Percentiles rank a stretch among this genome's conserved stretches.
phyloP scores from a whole-genome alignment of 2,113 vertebrate species.

The Hyaena hyaena region DNA sequence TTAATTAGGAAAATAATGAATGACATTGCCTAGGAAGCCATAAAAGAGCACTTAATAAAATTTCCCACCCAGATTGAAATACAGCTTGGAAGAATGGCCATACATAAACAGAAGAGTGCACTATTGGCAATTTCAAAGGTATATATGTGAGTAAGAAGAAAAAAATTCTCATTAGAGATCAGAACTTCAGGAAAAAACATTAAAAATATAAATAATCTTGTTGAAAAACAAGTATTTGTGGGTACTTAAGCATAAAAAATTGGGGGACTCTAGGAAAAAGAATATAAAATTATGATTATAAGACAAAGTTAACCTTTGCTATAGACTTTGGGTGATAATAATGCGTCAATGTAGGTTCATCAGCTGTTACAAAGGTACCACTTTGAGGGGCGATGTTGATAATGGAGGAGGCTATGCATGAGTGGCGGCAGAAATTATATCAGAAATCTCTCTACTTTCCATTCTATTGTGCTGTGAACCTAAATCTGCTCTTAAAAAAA shows the following conservation, averaged over 20 bases:
- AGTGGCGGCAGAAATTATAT: not conserved
- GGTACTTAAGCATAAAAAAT: not conserved
- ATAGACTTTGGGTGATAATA: not conserved
- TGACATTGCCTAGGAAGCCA: not conserved
- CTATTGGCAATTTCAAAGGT: not conserved
- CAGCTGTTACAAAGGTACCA: not conserved
- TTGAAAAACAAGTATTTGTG: constrained; percentile 20
- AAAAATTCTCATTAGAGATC: not conserved
- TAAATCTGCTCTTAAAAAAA: constrained; percentile 4
- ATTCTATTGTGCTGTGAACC: not conserved
- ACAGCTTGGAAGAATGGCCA: not conserved
- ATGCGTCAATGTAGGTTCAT: not conserved
- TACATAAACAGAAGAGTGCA: constrained; percentile 17
- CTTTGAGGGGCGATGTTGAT: not conserved
- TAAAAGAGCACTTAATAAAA: constrained; percentile 48
- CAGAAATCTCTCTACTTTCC: not conserved
- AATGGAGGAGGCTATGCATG: not conserved
- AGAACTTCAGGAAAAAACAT: constrained; percentile 22
- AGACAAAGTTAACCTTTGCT: constrained; percentile 1
- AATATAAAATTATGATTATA: constrained; percentile 31
- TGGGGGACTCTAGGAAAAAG: not conserved
- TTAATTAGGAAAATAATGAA: constrained; percentile 24
- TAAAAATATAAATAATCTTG: not conserved
- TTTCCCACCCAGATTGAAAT: not conserved
- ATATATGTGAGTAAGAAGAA: constrained; percentile 3